Conservation (phyloP, 2,113 vertebrate species). For the Elgaria multicarinata region DNA sequence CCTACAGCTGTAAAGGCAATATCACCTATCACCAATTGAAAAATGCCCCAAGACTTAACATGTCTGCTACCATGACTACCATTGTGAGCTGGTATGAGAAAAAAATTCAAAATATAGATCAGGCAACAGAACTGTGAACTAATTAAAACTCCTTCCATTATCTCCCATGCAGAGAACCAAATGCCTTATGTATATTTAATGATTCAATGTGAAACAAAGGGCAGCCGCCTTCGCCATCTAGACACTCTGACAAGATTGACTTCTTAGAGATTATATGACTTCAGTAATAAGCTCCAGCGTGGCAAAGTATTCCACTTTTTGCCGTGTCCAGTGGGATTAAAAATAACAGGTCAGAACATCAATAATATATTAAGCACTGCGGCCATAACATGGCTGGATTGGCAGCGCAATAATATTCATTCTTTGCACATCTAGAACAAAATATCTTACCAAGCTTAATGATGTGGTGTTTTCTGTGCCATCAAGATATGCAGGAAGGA, state of each 20-base stretch:
- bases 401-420: conserved; percentile 18
- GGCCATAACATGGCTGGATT: background rate
- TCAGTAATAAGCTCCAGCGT: conserved; percentile 19
- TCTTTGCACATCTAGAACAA: conserved; percentile 55
- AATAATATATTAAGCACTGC: conserved; percentile 46
- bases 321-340: conserved; percentile 37
- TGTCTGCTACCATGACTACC: background rate
- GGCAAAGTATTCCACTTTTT: conserved; percentile 13
- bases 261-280: conserved; percentile 37
- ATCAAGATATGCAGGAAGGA: conserved; percentile 38
- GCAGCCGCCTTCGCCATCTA: background rate
- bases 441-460: conserved; percentile 50
- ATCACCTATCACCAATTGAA: conserved; percentile 16
- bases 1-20: conserved; percentile 12
- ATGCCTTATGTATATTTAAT: conserved; percentile 33
- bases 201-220: conserved; percentile 17
- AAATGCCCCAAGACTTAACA: background rate
- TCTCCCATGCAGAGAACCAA: conserved; percentile 26
- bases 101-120: background rate
- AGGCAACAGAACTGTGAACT: conserved; percentile 9
- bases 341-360: conserved; percentile 55
- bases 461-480: conserved; percentile 27
- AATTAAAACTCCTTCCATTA: conserved; percentile 38
- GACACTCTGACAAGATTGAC: background rate
- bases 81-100: background rate